Conservation (phyloP, 2,113 vertebrate genomes). For the Pelvicachromis taeniatus region DNA sequence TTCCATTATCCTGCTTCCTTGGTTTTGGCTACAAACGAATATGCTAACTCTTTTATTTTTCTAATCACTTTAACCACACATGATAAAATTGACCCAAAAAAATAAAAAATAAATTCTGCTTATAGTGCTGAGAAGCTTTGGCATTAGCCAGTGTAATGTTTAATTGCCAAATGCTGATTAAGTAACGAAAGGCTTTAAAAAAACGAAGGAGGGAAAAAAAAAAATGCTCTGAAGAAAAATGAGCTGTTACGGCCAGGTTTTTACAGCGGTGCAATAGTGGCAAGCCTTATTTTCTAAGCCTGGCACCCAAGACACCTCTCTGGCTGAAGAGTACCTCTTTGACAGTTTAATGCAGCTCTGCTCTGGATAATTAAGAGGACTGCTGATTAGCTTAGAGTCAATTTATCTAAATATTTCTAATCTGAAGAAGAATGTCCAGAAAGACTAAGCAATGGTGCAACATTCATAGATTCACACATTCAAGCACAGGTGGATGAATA, state of each 20-base stretch:
- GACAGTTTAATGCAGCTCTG: background rate
- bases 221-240: background rate
- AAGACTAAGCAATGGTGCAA: background rate
- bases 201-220: background rate
- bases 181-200: background rate
- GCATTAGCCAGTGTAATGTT: background rate
- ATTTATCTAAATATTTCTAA: slow-evolving; percentile 20
- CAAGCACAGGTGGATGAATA: slow-evolving; percentile 38
- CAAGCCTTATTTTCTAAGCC: background rate
- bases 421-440: background rate
- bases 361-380: background rate
- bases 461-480: slow-evolving; percentile 3
- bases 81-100: background rate
- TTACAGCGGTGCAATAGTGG: background rate
- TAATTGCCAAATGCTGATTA: background rate
- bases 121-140: background rate
- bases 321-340: background rate
- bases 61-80: background rate
- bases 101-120: background rate
- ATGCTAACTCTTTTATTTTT: background rate
- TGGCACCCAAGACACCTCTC: background rate
- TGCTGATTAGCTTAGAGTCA: background rate
- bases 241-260: background rate
- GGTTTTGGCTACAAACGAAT: background rate
- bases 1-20: background rate